These are phyloP conservation scores for Agrotis segetum DNA, from an alignment of 2,888 invertebrate species.

Conservation along the genomic window DNA sequence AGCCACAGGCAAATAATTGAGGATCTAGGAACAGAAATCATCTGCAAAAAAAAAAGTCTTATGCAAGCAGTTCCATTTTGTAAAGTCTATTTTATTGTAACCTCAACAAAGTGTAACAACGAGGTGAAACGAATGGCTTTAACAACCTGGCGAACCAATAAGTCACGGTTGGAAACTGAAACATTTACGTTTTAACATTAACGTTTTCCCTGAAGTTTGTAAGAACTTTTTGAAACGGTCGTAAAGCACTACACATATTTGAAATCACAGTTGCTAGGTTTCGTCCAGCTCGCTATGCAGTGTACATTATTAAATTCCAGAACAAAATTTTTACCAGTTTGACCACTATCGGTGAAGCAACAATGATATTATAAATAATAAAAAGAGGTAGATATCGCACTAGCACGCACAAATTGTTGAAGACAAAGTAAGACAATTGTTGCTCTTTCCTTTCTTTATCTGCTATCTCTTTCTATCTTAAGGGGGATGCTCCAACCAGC, in stretches of 20 bases:
- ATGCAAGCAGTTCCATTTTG: neutral
- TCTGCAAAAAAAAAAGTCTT: neutral
- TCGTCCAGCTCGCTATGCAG: neutral
- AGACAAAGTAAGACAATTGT: too few species aligned
- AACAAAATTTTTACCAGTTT: too few species aligned
- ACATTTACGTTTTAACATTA: conserved; percentile 2
- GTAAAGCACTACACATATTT: conserved; percentile 18
- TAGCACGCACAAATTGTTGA: too few species aligned
- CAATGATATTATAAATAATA: too few species aligned
- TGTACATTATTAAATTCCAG: too few species aligned
- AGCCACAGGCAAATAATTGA: too few species aligned
- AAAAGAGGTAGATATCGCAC: too few species aligned
- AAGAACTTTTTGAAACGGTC: conserved; percentile 4
- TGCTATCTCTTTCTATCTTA: too few species aligned
- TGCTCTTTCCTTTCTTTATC: too few species aligned
- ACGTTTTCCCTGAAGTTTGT: neutral
- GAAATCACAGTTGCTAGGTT: neutral
- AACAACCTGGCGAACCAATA: conserved; percentile 8
- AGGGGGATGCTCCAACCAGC: too few species aligned
- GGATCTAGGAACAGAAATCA: too few species aligned
- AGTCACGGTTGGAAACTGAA: conserved; percentile 1
- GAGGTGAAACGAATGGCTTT: conserved; percentile 3
- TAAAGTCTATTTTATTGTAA: conserved; percentile 5
- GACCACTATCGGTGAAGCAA: too few species aligned
- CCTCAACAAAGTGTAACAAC: neutral